These are phyloP conservation scores for Machaerirhynchus nigripectus DNA, from an alignment of 2,113 vertebrate genomes.

Conservation along the genomic window DNA sequence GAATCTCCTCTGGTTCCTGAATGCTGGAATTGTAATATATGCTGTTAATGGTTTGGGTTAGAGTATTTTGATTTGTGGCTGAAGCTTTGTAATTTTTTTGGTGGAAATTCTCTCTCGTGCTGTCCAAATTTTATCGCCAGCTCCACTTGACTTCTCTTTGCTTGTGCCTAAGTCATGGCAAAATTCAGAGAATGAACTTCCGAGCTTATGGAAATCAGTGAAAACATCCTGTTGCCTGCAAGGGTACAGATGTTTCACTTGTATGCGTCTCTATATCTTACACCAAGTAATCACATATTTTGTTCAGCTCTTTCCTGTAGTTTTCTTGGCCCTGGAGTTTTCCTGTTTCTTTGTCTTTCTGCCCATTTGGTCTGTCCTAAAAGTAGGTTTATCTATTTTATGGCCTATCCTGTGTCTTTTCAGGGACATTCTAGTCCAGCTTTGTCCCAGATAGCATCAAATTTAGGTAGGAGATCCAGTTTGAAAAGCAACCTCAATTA, in stretches of 20 bases:
- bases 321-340: background rate
- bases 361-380: background rate
- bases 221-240: background rate
- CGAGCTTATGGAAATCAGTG: background rate
- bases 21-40: background rate
- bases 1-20: background rate
- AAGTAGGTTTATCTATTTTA: background rate
- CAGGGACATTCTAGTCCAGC: background rate
- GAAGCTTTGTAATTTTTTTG: background rate
- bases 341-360: background rate
- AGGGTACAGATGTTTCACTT: background rate
- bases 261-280: fast-evolving
- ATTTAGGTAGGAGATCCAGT: background rate
- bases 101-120: background rate
- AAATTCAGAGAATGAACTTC: background rate
- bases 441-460: background rate
- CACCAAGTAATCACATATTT: background rate
- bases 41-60: background rate
- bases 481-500: background rate
- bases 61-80: background rate
- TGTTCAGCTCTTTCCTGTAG: background rate
- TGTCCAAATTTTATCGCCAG: background rate
- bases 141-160: background rate
- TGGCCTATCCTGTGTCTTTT: background rate
- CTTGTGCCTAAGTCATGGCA: background rate